A percentile compares a stretch with the other conserved stretches of the same genome.
These are phyloP conservation scores for Drosophila prosaltans DNA, from an alignment of 1,140 invertebrate species.

Conservation along the genomic window DNA sequence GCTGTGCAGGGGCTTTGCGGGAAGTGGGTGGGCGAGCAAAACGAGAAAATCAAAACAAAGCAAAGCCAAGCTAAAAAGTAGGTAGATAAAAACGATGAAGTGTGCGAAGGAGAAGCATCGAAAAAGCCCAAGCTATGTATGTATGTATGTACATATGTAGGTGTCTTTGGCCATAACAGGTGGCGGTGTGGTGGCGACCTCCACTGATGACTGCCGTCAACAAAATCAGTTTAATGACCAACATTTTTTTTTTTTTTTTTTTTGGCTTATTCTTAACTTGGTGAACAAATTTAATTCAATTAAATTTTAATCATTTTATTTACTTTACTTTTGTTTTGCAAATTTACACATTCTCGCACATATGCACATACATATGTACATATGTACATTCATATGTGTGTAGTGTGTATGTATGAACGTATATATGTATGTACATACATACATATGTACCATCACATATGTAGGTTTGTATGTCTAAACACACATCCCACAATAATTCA, in stretches of 20 bases:
- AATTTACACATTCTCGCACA: background rate
- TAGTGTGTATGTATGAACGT: background rate
- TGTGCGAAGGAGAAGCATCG: background rate
- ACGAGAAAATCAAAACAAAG: slow-evolving; percentile 17
- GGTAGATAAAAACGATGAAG: background rate
- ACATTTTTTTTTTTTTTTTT: background rate
- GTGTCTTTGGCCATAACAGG: slow-evolving; percentile 13
- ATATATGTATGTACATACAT: background rate
- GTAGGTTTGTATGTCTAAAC: background rate
- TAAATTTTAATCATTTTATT: slow-evolving; percentile 33
- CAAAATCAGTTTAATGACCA: background rate
- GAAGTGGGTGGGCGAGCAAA: background rate
- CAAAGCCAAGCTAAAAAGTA: slow-evolving; percentile 1
- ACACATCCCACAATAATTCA: slow-evolving; percentile 1
- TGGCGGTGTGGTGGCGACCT: slow-evolving; percentile 2
- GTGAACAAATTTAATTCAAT: slow-evolving; percentile 35
- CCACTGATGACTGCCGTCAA: slow-evolving; percentile 7
- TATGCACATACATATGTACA: background rate
- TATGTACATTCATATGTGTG: background rate
- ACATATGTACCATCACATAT: background rate
- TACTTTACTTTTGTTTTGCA: slow-evolving; percentile 24
- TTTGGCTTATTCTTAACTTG: background rate
- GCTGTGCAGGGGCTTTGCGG: background rate
- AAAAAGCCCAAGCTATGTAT: background rate
- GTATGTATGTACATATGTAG: too few species aligned